Percentiles rank a stretch among this genome's conserved stretches.
Conservation (phyloP, 1,140 invertebrate species). For the Lucilia cuprina region DNA sequence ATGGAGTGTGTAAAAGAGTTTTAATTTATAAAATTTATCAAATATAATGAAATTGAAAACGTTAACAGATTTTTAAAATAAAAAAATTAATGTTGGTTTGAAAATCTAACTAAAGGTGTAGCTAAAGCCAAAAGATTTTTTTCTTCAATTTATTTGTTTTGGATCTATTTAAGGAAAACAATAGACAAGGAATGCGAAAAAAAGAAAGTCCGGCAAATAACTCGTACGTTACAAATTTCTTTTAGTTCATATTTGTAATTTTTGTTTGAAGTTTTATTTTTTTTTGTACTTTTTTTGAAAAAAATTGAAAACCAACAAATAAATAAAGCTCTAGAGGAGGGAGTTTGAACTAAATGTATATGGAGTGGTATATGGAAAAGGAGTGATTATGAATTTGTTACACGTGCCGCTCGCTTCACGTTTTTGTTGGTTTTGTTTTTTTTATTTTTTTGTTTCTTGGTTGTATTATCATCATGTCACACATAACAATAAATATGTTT, state of each 20-base stretch:
- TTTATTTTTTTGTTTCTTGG: neutral
- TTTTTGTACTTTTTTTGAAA: too few relatives aligned
- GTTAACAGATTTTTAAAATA: neutral
- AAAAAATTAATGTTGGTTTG: neutral
- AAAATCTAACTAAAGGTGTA: neutral
- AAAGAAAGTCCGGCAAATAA: neutral
- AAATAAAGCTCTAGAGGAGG: neutral
- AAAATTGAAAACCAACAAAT: neutral
- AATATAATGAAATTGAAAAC: neutral
- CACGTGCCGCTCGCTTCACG: neutral
- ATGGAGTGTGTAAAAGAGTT: neutral
- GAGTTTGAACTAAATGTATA: neutral
- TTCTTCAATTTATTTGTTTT: neutral
- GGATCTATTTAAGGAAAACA: neutral
- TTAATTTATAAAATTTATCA: neutral
- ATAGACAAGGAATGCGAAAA: neutral
- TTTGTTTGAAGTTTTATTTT: too few relatives aligned
- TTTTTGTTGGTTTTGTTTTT: neutral
- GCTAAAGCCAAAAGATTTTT: neutral
- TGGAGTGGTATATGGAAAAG: neutral
- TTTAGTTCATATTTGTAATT: too few relatives aligned
- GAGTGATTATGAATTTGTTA: slow-evolving; percentile 11
- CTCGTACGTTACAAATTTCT: neutral
- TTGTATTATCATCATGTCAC: neutral
- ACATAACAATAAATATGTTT: neutral